A percentile compares a stretch with the other conserved stretches of the same genome.
phyloP scores from a whole-genome alignment of 2,113 vertebrate species.

The Dasyurus viverrinus region DNA sequence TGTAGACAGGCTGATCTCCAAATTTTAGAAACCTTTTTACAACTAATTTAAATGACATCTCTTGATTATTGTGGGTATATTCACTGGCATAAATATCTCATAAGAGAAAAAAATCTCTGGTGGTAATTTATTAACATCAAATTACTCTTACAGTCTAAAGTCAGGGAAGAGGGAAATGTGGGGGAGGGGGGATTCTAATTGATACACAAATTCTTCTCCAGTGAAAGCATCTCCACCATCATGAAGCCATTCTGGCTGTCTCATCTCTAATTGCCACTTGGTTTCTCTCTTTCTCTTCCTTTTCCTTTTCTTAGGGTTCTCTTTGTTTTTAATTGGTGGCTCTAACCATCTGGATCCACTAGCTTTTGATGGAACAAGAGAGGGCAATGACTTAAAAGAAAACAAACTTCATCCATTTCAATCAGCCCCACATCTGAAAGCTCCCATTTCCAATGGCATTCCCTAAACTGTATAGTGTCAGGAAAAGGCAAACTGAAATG shows the following conservation, averaged over 20 bases:
- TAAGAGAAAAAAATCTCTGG: conserved; percentile 73
- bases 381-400: conserved; percentile 69
- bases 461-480: conserved; percentile 56
- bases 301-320: conserved; percentile 69
- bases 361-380: conserved; percentile 65
- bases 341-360: conserved; percentile 82
- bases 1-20: conserved; percentile 17
- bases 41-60: conserved; percentile 71
- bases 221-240: conserved; percentile 83
- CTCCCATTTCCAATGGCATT: conserved; percentile 28
- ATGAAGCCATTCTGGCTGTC: conserved; percentile 85
- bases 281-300: conserved; percentile 76
- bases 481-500: conserved; percentile 41
- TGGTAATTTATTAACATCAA: conserved; percentile 74
- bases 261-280: conserved; percentile 82
- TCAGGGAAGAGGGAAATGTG: neutral
- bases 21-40: conserved; percentile 16
- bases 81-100: conserved; percentile 67
- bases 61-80: conserved; percentile 60
- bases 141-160: conserved; percentile 70
- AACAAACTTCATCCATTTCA: conserved; percentile 75
- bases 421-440: conserved; percentile 56
- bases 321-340: conserved; percentile 81
- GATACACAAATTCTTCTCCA: conserved; percentile 79
- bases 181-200: conserved; percentile 69